Conservation (phyloP, 2,113 vertebrate genomes). For the Tachysurus vachellii region DNA sequence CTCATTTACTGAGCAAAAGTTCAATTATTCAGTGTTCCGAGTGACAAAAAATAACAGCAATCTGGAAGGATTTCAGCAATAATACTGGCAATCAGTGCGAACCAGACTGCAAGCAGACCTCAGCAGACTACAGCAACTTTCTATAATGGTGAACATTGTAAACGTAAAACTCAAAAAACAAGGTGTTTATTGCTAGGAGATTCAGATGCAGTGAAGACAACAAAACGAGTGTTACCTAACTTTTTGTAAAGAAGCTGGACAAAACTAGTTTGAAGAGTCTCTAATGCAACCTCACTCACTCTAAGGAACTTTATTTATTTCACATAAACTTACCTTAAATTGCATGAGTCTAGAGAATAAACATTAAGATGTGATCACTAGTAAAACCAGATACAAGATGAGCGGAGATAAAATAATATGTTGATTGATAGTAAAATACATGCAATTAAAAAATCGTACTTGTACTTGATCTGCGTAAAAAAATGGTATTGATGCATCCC, state of each 20-base stretch:
- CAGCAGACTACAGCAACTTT: neutral
- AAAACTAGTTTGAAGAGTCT: neutral
- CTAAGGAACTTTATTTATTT: neutral
- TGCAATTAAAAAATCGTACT: neutral
- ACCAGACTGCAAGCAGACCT: neutral
- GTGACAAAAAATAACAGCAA: neutral
- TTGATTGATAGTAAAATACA: neutral
- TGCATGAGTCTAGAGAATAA: neutral
- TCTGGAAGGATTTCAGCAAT: neutral
- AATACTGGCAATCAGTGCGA: neutral
- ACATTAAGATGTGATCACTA: neutral
- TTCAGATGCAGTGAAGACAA: neutral
- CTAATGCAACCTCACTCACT: neutral
- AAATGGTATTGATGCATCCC: neutral
- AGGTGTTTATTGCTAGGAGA: neutral
- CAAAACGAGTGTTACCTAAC: neutral
- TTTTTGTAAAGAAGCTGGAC: neutral
- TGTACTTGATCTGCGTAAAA: neutral
- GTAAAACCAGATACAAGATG: neutral
- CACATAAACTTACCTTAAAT: neutral
- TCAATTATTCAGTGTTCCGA: neutral
- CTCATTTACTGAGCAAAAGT: neutral
- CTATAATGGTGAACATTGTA: neutral
- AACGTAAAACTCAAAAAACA: neutral
- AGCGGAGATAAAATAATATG: neutral